Percentiles rank a stretch among this genome's conserved stretches.
Conservation (phyloP, 2,113 vertebrate species). For the Salvelinus namaycush region DNA sequence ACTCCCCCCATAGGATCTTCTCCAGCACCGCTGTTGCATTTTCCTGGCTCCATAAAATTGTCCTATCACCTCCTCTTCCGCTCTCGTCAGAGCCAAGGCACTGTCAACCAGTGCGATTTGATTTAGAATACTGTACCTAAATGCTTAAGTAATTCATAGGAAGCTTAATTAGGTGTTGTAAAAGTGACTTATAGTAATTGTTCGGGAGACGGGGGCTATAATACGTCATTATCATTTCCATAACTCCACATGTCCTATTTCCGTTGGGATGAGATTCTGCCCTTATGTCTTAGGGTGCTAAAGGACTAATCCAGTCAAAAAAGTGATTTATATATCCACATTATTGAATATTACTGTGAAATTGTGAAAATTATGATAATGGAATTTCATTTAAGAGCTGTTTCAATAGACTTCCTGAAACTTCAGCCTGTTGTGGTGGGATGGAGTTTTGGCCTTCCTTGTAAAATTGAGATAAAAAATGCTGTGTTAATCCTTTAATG, state of each 20-base stretch:
- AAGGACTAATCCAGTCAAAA: neutral
- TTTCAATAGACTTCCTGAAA: too few species aligned
- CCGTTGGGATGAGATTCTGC: constrained; percentile 26
- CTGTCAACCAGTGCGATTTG: constrained; percentile 46
- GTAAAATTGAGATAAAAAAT: too few species aligned
- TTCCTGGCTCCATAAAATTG: constrained; percentile 47
- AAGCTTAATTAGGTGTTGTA: constrained; percentile 20
- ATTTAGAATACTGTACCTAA: constrained; percentile 60
- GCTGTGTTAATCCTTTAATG: neutral
- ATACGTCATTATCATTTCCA: constrained; percentile 60
- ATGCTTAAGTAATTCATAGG: constrained; percentile 61
- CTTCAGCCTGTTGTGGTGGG: too few species aligned
- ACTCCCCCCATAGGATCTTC: constrained; percentile 17
- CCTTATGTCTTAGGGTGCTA: constrained; percentile 33
- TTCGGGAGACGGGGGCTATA: constrained; percentile 44
- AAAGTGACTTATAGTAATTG: constrained; percentile 66
- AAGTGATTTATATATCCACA: too few species aligned
- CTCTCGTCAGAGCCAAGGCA: neutral
- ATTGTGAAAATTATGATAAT: too few species aligned
- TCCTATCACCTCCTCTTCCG: too few species aligned
- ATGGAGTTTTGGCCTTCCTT: too few species aligned
- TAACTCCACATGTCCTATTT: constrained; percentile 44
- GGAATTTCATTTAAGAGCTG: too few species aligned
- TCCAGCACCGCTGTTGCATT: constrained; percentile 11
- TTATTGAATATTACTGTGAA: too few species aligned